Evolutionary conservation across 2,113 vertebrate species (phyloP).

Genomic region (Condylura cristata): DNA sequence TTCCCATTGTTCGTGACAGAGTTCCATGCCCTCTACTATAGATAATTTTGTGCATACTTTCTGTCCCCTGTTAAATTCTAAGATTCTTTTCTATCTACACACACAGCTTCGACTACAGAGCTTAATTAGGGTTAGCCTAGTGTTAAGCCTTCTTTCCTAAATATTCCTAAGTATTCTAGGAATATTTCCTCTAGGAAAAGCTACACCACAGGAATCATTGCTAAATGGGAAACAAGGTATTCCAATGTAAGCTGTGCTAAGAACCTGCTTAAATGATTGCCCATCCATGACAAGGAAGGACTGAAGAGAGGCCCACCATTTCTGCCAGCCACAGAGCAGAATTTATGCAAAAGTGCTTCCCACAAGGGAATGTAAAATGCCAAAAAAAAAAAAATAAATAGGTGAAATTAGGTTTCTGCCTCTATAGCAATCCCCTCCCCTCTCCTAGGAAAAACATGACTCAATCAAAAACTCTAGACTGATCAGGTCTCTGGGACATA

Average conservation of each 20-base stretch:
- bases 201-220: not conserved
- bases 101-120: not conserved
- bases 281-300: not conserved
- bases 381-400: not conserved
- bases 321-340: not conserved
- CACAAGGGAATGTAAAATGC: not conserved
- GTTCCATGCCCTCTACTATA: not conserved
- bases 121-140: not conserved
- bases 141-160: not conserved
- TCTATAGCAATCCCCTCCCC: not conserved
- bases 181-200: not conserved
- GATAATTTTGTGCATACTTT: not conserved
- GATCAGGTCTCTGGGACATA: not conserved
- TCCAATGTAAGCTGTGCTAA: not conserved
- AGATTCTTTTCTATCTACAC: not conserved
- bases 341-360: not conserved
- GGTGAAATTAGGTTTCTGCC: not conserved
- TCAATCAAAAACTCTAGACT: not conserved
- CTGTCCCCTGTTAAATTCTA: not conserved
- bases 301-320: not conserved
- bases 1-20: not conserved
- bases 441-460: not conserved
- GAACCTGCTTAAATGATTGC: not conserved
- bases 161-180: no score
- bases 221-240: not conserved